A percentile compares a stretch with the other conserved stretches of the same genome.
Conservation (phyloP, 2,888 invertebrate genomes). For the Athripsodes cinereus region DNA sequence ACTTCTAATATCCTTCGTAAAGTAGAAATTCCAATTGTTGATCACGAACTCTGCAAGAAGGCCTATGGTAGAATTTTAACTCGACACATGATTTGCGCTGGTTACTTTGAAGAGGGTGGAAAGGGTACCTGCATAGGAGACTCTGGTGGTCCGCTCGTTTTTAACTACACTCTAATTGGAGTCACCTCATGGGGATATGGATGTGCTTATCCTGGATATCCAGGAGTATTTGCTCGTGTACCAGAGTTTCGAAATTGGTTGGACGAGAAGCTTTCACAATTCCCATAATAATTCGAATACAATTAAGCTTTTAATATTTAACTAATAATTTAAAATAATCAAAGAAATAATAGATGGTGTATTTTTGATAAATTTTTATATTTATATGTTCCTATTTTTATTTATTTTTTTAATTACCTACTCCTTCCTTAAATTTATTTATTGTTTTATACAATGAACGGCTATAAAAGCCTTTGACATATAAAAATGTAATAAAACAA, state of each 20-base stretch:
- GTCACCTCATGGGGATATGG: conserved; percentile 55
- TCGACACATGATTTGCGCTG: conserved; percentile 44
- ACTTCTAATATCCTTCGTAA: not conserved
- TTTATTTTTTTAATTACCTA: too few species aligned
- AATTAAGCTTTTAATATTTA: too few species aligned
- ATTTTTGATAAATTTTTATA: too few species aligned
- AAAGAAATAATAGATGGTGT: too few species aligned
- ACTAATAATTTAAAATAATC: too few species aligned
- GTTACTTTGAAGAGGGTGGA: conserved; percentile 34
- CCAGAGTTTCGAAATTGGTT: not conserved
- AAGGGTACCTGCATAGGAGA: conserved; percentile 51
- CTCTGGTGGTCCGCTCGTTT: conserved; percentile 52
- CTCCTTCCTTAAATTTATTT: too few species aligned
- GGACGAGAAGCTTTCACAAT: not conserved
- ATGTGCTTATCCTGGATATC: conserved; percentile 46
- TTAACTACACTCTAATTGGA: conserved; percentile 42
- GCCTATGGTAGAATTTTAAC: conserved; percentile 29
- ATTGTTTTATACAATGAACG: too few species aligned
- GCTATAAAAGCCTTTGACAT: too few species aligned
- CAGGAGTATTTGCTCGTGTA: conserved; percentile 6
- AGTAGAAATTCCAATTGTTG: too few species aligned
- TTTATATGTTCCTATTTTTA: too few species aligned
- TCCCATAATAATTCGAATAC: too few species aligned
- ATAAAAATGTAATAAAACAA: too few species aligned
- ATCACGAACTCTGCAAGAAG: not conserved